Evolutionary conservation across 2,113 vertebrate species (phyloP).

Genomic region (Sitta europaea): DNA sequence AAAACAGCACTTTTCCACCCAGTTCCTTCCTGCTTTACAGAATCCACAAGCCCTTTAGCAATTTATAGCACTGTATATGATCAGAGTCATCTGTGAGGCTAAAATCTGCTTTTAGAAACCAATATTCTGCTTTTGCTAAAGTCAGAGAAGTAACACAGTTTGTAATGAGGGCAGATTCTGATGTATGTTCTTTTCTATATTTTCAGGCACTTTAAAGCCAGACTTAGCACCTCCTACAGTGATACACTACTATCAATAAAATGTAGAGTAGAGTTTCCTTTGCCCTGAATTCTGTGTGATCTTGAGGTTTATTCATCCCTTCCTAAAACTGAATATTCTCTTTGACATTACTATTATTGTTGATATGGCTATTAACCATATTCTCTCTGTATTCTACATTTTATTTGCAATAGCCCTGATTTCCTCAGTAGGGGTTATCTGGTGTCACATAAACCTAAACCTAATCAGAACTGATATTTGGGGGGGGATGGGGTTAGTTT

Average conservation of each 20-base stretch:
- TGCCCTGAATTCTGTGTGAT: neutral
- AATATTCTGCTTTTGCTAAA: conserved; percentile 21
- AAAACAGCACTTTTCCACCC: conserved; percentile 34
- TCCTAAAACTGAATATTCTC: neutral
- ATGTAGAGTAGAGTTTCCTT: neutral
- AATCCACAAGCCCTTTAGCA: conserved; percentile 30
- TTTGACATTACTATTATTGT: neutral
- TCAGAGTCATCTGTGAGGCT: conserved; percentile 21
- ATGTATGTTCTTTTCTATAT: conserved; percentile 17
- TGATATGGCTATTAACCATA: neutral
- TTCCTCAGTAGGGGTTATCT: neutral
- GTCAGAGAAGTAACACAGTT: neutral
- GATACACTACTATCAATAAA: neutral
- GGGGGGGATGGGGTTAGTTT: fast-evolving
- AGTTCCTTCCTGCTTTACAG: conserved; percentile 48
- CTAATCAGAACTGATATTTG: neutral
- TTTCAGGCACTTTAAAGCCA: conserved; percentile 16
- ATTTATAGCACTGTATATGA: conserved; percentile 50
- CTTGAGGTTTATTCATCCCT: neutral
- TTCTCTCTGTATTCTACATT: neutral
- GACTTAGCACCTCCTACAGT: conserved; percentile 21
- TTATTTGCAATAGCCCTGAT: neutral
- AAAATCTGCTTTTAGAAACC: conserved; percentile 41
- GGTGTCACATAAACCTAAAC: neutral
- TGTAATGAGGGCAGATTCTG: conserved; percentile 35